Base-by-base conservation (phyloP, 2,888 invertebrate species). In the Leptopilina myrica region DNA sequence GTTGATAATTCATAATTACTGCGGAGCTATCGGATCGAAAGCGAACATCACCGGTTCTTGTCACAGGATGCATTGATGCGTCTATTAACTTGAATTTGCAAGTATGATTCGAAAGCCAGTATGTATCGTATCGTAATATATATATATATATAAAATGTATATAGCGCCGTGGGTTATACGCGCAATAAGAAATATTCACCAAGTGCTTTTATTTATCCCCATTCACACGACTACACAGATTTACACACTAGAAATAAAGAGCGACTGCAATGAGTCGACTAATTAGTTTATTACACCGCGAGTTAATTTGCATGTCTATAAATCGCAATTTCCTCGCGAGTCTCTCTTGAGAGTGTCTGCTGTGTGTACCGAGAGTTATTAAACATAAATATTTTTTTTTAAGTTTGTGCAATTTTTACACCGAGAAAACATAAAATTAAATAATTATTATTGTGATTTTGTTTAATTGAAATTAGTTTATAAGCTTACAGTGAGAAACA, bases 31-130 rank as follows among this genome's bases (percentile, higher is more conserved):
- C 85, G 84, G 80, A 83, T 81, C 79, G 84, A 79, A 81, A 83
- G 84, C 84, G 85, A 85, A 85, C 87, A 83, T 83, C 84, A 81
- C 85, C 84, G 86, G 84, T 82, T 85, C 89, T 86, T 89, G 89
- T 89, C 88, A 79, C 85, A 84, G 86, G 86, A 88, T 85, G 88
- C 88, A 86, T 86, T 86, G 88, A 89, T 87, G 88, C 89, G 88
- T 87, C 87, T 89, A 89, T 89, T 88, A 89, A 83, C 84, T 81
- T 76, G 79, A 85, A 89, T 90, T 89, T 88, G 89, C 90, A 89
- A 90, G 89, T 90, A 89, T 88, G 89, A 90, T 90, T 86, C 85
- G 85, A 79, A 85, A 86, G 84, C 33, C 4, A 33, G 33, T 33
- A 33, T 5, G 4, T 75, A 73, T n/a, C n/a, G 7, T 43, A 49